phyloP scores from a whole-genome alignment of 2,113 vertebrate species.

The Canis aureus region DNA sequence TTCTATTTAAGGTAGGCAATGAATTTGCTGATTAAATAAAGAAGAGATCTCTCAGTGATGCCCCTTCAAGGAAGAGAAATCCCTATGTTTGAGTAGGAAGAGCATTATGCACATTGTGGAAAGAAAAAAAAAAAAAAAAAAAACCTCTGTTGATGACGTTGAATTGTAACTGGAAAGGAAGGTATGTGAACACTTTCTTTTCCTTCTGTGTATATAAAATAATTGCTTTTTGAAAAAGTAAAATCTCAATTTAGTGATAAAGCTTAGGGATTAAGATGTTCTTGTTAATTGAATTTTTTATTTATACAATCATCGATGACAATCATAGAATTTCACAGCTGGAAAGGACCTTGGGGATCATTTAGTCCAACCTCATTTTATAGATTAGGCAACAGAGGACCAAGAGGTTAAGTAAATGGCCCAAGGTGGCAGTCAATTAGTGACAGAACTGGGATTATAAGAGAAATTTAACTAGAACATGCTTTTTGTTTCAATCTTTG shows the following conservation, averaged over 20 bases:
- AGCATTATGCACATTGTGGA: neutral
- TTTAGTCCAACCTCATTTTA: conserved; percentile 71
- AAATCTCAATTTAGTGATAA: conserved; percentile 76
- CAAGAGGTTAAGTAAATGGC: conserved; percentile 76
- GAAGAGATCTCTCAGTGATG: neutral
- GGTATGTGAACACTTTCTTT: conserved; percentile 53
- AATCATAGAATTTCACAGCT: conserved; percentile 75
- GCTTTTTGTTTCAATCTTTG: conserved; percentile 56
- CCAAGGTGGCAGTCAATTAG: conserved; percentile 70
- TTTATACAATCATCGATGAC: conserved; percentile 75
- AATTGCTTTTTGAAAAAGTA: conserved; percentile 72
- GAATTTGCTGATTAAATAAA: neutral
- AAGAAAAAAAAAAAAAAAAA: neutral
- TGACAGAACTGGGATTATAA: conserved; percentile 68
- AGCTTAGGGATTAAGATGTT: conserved; percentile 77
- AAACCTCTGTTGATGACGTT: conserved; percentile 47
- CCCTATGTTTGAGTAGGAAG: neutral
- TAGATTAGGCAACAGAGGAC: conserved; percentile 73
- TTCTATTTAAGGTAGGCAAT: neutral
- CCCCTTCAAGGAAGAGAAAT: neutral
- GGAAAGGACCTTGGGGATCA: conserved; percentile 68
- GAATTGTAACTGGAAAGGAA: conserved; percentile 24
- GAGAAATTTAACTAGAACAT: conserved; percentile 59
- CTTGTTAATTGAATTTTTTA: conserved; percentile 81
- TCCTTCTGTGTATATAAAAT: conserved; percentile 74